These are phyloP conservation scores for Lingula anatina DNA, from an alignment of 2,888 invertebrate genomes.

Conservation along the genomic window DNA sequence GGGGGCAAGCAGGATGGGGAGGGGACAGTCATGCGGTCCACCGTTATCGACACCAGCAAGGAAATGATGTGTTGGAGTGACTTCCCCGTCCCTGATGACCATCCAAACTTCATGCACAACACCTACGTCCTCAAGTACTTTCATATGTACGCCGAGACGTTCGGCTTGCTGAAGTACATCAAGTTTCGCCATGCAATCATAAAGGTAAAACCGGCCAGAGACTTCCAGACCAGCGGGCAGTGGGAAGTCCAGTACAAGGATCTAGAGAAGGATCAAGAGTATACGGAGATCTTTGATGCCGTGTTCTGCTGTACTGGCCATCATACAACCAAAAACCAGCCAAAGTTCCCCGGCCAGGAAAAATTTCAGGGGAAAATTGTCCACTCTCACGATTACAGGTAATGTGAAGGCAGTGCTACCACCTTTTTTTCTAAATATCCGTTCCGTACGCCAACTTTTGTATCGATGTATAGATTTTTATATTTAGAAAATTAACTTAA, in stretches of 20 bases:
- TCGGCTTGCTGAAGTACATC: slow-evolving; percentile 35
- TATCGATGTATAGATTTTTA: too few species aligned
- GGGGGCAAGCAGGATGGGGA: slow-evolving; percentile 19
- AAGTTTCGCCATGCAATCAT: slow-evolving; percentile 28
- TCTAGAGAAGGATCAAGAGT: slow-evolving; percentile 20
- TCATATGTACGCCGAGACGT: slow-evolving; percentile 41
- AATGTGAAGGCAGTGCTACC: too few species aligned
- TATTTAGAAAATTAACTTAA: too few species aligned
- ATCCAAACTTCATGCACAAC: slow-evolving; percentile 49
- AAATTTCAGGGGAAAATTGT: slow-evolving; percentile 36
- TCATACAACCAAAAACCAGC: slow-evolving; percentile 25
- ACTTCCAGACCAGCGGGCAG: slow-evolving; percentile 36
- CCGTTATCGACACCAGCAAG: slow-evolving; percentile 41
- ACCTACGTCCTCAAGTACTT: slow-evolving; percentile 42
- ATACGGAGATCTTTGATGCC: slow-evolving; percentile 30
- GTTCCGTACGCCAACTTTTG: too few species aligned
- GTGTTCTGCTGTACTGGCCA: slow-evolving; percentile 44
- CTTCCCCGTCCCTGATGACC: slow-evolving; percentile 44
- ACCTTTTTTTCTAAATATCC: too few species aligned
- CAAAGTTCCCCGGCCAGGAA: too few species aligned
- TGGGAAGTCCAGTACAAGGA: slow-evolving; percentile 38
- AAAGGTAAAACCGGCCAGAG: slow-evolving; percentile 16
- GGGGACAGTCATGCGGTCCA: slow-evolving; percentile 36
- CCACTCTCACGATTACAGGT: slow-evolving; percentile 38
- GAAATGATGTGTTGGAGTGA: slow-evolving; percentile 47